Evolutionary conservation across 2,797 vertebrate species (phyloP).

Genomic region (Petrocephalus schoutedeni): DNA sequence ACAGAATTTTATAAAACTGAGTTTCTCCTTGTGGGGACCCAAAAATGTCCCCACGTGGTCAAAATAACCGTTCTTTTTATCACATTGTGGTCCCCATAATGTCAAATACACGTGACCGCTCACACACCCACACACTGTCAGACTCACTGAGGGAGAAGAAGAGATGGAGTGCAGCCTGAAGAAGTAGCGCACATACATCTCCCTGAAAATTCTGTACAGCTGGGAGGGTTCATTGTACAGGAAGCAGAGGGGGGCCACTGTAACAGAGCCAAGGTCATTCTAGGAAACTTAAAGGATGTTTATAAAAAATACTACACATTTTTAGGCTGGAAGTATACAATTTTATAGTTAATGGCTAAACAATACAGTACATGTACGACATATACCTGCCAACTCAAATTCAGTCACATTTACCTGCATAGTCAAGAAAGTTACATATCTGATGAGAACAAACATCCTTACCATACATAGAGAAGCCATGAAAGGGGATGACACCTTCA

Average conservation of each 20-base stretch:
- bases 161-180: conserved; percentile 96
- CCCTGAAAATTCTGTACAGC: conserved; percentile 90
- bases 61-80: neutral
- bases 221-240: conserved; percentile 94
- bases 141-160: conserved; percentile 85
- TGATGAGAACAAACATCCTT: conserved; percentile 51
- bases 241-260: conserved; percentile 97
- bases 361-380: neutral
- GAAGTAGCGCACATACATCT: conserved; percentile 97
- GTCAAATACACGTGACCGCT: neutral
- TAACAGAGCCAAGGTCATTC: conserved; percentile 28
- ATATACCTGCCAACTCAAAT: neutral
- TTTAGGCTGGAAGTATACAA: neutral
- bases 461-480: conserved; percentile 99
- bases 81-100: neutral
- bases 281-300: neutral
- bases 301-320: neutral
- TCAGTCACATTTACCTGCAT: neutral
- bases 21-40: neutral
- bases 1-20: neutral
- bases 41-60: neutral
- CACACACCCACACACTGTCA: neutral
- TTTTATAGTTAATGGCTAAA: neutral
- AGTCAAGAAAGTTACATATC: neutral
- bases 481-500: conserved; percentile 93